Conservation (phyloP, 2,888 invertebrate species). For the Pecten maximus region DNA sequence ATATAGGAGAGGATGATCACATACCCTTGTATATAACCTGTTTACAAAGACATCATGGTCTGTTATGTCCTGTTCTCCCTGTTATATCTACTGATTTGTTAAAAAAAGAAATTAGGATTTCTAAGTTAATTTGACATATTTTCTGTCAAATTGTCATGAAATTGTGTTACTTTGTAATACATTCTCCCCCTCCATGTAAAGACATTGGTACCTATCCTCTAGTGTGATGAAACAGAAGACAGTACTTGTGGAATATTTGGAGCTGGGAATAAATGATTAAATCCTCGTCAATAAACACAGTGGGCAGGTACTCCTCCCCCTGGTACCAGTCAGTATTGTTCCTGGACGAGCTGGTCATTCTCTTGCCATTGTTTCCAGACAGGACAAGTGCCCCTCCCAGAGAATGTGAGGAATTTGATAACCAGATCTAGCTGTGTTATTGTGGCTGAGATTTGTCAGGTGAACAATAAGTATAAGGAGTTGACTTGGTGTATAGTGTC, state of each 20-base stretch:
- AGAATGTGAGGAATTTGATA: constrained; percentile 49
- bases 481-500: constrained; percentile 17
- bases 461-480: constrained; percentile 18
- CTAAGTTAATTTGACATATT: too few relatives aligned
- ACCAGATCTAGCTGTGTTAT: constrained; percentile 32
- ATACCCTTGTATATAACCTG: too few relatives aligned
- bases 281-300: not conserved
- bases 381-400: constrained; percentile 45
- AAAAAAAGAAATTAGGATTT: too few relatives aligned
- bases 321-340: constrained; percentile 19
- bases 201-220: not conserved
- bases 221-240: not conserved
- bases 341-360: constrained; percentile 1
- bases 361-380: constrained; percentile 7
- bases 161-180: not conserved
- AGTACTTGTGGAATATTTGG: not conserved
- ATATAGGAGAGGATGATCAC: too few relatives aligned
- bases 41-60: too few relatives aligned
- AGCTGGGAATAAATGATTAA: constrained; percentile 17
- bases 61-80: too few relatives aligned
- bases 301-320: constrained; percentile 28
- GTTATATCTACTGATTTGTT: too few relatives aligned
- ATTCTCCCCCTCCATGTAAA: not conserved
- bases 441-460: constrained; percentile 30
- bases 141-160: too few relatives aligned